Conservation (phyloP, 2,888 invertebrate genomes). For the Anoncus sp. region DNA sequence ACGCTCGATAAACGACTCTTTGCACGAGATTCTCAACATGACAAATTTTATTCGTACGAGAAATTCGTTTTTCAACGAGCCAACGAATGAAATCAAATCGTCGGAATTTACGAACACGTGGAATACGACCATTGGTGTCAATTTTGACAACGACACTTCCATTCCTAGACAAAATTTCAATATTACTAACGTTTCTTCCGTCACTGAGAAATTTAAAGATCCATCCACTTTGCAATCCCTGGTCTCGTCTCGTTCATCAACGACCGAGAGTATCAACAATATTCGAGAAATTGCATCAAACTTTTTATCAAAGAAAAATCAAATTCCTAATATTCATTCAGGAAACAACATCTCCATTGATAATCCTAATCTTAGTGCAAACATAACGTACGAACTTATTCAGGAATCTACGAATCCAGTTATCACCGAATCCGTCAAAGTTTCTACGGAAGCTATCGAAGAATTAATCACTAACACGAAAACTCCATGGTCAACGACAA, state of each 20-base stretch:
- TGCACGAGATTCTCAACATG: neutral
- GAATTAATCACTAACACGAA: neutral
- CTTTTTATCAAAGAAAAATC: neutral
- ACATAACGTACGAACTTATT: neutral
- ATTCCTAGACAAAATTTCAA: neutral
- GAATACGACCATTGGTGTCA: neutral
- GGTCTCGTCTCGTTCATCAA: neutral
- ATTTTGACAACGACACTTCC: neutral
- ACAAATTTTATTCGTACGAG: neutral
- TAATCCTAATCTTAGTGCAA: neutral
- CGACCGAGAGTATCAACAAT: neutral
- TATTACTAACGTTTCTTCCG: conserved; percentile 1
- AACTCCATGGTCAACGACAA: neutral
- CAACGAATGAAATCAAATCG: neutral
- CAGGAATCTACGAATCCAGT: neutral
- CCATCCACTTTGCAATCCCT: neutral
- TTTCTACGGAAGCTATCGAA: neutral
- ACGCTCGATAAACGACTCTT: conserved; percentile 8
- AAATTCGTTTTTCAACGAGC: conserved; percentile 3
- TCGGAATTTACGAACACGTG: neutral
- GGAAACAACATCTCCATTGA: neutral
- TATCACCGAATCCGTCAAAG: neutral
- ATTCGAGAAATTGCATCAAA: neutral
- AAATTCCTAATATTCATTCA: neutral
- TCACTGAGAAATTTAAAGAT: neutral